Evolutionary conservation across 2,797 vertebrate genomes (phyloP).

Genomic region (Botia kubotai): DNA sequence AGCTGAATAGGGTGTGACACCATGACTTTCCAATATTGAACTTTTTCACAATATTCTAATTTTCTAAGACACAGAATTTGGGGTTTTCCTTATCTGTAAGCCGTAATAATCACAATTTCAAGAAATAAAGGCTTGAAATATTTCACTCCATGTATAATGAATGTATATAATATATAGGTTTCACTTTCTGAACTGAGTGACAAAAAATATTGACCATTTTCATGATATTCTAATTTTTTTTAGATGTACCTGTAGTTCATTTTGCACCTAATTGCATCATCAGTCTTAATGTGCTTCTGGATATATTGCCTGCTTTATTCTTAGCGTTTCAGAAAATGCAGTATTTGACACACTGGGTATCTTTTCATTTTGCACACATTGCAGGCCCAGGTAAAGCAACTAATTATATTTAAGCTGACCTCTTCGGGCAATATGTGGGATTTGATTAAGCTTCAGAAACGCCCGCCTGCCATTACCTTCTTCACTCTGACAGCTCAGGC

Average conservation of each 20-base stretch:
- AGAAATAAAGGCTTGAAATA: too few species aligned
- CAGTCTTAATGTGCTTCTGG: constrained; percentile 61
- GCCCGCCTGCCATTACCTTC: constrained; percentile 73
- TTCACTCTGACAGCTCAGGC: constrained; percentile 73
- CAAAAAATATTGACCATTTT: too few species aligned
- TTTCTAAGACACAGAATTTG: too few species aligned
- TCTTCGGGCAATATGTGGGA: constrained; percentile 71
- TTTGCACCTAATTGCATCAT: constrained; percentile 70
- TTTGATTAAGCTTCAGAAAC: constrained; percentile 79
- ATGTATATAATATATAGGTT: too few species aligned
- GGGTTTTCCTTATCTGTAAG: too few species aligned
- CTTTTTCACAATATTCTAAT: too few species aligned
- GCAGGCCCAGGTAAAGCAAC: constrained; percentile 70
- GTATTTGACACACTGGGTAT: constrained; percentile 72
- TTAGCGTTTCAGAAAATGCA: constrained; percentile 66
- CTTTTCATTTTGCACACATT: constrained; percentile 78
- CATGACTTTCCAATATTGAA: too few species aligned
- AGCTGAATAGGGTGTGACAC: too few species aligned
- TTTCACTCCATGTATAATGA: too few species aligned
- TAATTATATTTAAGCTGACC: constrained; percentile 82
- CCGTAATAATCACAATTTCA: too few species aligned
- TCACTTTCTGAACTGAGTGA: too few species aligned
- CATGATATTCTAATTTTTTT: too few species aligned
- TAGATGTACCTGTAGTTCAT: constrained; percentile 58
- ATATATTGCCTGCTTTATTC: constrained; percentile 76